Percentiles rank a stretch among this genome's conserved stretches.
These are phyloP conservation scores for Atrina japonica DNA, from an alignment of 2,888 invertebrate species.

Conservation along the genomic window DNA sequence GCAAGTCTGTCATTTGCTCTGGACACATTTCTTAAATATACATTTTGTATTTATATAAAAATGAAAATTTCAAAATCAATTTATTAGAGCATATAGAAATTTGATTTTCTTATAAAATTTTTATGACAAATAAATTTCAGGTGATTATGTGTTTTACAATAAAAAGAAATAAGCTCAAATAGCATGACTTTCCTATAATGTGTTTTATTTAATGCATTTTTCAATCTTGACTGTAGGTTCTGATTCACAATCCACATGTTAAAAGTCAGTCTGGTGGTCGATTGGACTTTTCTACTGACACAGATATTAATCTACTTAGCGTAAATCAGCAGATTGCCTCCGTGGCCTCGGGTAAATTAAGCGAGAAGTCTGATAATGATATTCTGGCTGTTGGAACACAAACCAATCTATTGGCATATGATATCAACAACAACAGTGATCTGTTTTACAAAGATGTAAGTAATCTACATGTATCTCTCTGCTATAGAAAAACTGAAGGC, in stretches of 20 bases:
- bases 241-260: conserved; percentile 91
- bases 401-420: conserved; percentile 90
- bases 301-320: conserved; percentile 85
- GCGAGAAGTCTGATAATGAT: conserved; percentile 84
- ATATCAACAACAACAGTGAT: conserved; percentile 94
- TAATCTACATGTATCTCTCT: too few relatives aligned
- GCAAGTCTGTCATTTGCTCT: too few relatives aligned
- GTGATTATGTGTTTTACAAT: too few relatives aligned
- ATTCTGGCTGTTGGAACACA: conserved; percentile 90
- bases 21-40: too few relatives aligned
- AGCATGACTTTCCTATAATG: neutral
- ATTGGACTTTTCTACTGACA: conserved; percentile 83
- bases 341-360: conserved; percentile 87
- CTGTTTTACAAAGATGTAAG: conserved; percentile 92
- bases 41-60: too few relatives aligned
- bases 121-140: too few relatives aligned
- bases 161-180: too few relatives aligned
- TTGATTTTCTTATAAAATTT: too few relatives aligned
- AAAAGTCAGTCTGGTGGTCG: conserved; percentile 84
- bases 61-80: too few relatives aligned
- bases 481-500: too few relatives aligned
- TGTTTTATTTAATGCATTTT: conserved; percentile 44
- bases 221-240: too few relatives aligned
- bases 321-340: conserved; percentile 90
- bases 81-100: too few relatives aligned